Conservation (phyloP, 2,113 vertebrate genomes). For the Pelmatolapia mariae region DNA sequence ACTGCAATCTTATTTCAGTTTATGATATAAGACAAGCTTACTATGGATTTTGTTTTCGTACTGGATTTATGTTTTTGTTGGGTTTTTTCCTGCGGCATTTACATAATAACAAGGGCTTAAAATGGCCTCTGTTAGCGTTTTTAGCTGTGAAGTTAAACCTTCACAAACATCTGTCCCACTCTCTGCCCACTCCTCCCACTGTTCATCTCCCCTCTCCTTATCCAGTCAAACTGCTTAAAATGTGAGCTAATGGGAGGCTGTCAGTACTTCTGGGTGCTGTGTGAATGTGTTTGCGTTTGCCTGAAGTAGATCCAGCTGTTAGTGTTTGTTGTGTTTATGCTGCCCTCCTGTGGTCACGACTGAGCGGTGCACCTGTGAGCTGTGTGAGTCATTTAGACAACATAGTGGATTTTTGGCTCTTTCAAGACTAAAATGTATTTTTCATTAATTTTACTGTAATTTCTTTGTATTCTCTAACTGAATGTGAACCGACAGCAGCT, state of each 20-base stretch:
- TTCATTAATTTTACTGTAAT: not conserved
- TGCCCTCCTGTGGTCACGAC: not conserved
- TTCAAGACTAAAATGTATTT: not conserved
- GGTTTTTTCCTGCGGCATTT: rapidly evolving
- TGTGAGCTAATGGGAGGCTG: conserved; percentile 28
- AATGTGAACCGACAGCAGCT: not conserved
- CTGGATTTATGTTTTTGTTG: not conserved
- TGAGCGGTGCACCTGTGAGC: not conserved
- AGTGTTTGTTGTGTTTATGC: not conserved
- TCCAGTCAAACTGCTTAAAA: not conserved
- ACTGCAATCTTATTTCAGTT: not conserved
- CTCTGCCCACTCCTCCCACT: not conserved
- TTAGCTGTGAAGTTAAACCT: not conserved
- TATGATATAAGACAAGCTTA: not conserved
- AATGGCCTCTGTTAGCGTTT: not conserved
- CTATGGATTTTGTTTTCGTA: not conserved
- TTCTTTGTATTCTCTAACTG: not conserved
- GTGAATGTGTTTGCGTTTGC: not conserved
- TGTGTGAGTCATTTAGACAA: not conserved
- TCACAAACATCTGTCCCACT: not conserved
- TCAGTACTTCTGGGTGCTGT: not conserved
- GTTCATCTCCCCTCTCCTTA: not conserved
- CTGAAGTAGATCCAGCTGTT: not conserved
- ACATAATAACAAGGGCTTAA: not conserved
- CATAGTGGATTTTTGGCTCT: not conserved